These are phyloP conservation scores for Archips crataeganus DNA, from an alignment of 2,888 invertebrate species.

Conservation along the genomic window DNA sequence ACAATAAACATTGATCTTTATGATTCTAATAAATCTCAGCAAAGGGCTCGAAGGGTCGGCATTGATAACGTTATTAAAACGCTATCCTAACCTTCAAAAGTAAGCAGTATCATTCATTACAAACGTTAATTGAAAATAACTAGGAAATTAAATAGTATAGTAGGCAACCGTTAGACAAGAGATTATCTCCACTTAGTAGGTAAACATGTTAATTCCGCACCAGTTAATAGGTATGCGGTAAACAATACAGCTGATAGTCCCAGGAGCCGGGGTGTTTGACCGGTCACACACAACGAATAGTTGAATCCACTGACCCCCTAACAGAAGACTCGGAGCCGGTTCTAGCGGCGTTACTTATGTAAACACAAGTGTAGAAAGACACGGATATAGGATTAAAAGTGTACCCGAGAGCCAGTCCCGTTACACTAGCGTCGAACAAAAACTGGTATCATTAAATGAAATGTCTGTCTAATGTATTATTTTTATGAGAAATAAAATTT, in stretches of 20 bases:
- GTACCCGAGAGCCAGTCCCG: slow-evolving; percentile 37
- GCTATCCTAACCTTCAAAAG: not conserved
- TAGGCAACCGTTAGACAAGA: not conserved
- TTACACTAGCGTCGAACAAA: slow-evolving; percentile 35
- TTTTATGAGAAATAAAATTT: slow-evolving; percentile 26
- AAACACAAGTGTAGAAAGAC: slow-evolving; percentile 42
- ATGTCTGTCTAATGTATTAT: slow-evolving; percentile 37
- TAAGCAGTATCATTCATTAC: not conserved
- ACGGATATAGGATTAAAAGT: slow-evolving; percentile 43
- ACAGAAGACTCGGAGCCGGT: slow-evolving; percentile 38
- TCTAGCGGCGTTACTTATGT: slow-evolving; percentile 37
- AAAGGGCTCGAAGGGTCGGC: not conserved
- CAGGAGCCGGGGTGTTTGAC: slow-evolving; percentile 34
- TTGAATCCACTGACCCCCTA: slow-evolving; percentile 38
- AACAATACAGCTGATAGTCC: slow-evolving; percentile 30
- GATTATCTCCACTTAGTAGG: slow-evolving; percentile 7
- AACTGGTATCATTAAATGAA: slow-evolving; percentile 41
- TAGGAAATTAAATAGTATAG: not conserved
- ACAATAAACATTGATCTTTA: too few relatives aligned
- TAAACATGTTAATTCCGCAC: slow-evolving; percentile 1
- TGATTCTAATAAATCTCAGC: not conserved
- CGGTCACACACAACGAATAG: slow-evolving; percentile 32
- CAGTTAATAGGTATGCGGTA: slow-evolving; percentile 1
- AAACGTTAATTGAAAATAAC: not conserved
- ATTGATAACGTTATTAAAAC: not conserved